These are phyloP conservation scores for Probosciger aterrimus DNA, from an alignment of 2,113 vertebrate species.

Conservation along the genomic window DNA sequence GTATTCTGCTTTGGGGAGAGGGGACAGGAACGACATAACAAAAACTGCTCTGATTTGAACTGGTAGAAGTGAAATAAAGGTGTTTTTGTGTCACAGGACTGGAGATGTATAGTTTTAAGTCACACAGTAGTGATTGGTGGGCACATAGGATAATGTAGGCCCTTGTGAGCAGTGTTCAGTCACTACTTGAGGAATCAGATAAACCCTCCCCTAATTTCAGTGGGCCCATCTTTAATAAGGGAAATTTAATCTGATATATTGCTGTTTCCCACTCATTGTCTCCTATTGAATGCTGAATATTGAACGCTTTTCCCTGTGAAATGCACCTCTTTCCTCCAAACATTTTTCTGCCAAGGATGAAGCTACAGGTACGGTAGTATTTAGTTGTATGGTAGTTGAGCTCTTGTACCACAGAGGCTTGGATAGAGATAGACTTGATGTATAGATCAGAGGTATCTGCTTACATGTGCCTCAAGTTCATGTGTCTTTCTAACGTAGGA, in stretches of 20 bases:
- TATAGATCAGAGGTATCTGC: background rate
- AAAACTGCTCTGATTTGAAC: background rate
- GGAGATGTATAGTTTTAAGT: background rate
- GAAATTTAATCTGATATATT: background rate
- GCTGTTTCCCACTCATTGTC: background rate
- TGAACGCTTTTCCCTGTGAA: background rate
- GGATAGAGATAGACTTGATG: background rate
- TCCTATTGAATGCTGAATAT: background rate
- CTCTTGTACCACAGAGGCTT: background rate
- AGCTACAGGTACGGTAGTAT: conserved; percentile 43
- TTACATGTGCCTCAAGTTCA: background rate
- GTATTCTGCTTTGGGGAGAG: background rate
- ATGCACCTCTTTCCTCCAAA: background rate
- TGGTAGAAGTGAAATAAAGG: background rate
- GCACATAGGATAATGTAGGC: background rate
- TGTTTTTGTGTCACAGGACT: background rate
- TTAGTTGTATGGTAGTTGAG: background rate
- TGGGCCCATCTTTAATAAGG: background rate
- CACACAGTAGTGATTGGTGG: background rate
- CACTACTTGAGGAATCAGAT: background rate
- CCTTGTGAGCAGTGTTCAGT: background rate
- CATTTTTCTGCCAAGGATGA: background rate
- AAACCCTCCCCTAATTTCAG: background rate
- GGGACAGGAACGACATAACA: background rate
- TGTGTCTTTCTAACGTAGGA: background rate